phyloP scores from a whole-genome alignment of 2,797 vertebrate genomes.

The Clangula hyemalis region DNA sequence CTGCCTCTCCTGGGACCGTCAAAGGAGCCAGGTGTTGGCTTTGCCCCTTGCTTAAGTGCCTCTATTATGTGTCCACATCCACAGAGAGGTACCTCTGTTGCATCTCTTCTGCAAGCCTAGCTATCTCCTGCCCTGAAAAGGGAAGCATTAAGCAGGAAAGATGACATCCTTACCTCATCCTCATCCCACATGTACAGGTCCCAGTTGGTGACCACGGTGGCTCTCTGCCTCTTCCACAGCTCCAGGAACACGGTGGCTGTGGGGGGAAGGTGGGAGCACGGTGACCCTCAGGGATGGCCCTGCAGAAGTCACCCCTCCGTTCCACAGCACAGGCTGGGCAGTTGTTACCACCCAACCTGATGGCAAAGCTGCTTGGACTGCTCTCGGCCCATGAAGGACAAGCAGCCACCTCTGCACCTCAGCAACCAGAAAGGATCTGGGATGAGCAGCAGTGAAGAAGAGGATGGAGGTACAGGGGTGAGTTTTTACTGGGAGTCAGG shows the following conservation, averaged over 20 bases:
- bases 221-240: conserved; percentile 91
- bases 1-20: background rate
- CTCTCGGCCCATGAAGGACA: background rate
- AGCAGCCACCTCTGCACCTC: background rate
- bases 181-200: conserved; percentile 91
- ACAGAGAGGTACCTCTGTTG: background rate
- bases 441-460: accelerated
- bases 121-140: background rate
- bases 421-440: background rate
- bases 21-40: background rate
- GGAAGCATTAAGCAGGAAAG: accelerated
- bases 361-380: background rate
- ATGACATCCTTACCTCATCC: conserved; percentile 84
- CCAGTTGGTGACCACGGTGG: conserved; percentile 85
- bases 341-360: background rate
- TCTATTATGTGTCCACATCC: background rate
- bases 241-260: conserved; percentile 94
- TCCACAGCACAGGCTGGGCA: background rate
- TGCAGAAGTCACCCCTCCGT: background rate
- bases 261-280: background rate
- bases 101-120: background rate
- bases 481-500: background rate
- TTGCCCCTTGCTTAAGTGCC: background rate
- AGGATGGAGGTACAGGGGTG: background rate
- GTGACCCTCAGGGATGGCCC: background rate